phyloP scores from a whole-genome alignment of 1,140 invertebrate genomes.

The Calliopsis andreniformis region DNA sequence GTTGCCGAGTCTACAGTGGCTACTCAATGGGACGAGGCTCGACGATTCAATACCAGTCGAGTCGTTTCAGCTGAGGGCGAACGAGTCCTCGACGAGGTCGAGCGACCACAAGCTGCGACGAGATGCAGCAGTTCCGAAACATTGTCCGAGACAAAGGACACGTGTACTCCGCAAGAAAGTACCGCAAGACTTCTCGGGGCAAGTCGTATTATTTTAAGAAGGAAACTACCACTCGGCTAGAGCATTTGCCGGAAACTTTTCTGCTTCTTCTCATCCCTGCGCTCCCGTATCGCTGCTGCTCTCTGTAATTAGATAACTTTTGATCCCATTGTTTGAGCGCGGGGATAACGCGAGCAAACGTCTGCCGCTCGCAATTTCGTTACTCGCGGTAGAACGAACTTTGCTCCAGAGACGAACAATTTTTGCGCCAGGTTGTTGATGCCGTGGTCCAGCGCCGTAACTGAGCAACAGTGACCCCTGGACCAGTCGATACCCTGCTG shows the following conservation, averaged over 20 bases:
- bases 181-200: constrained; percentile 1
- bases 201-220: constrained; percentile 44
- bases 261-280: background rate
- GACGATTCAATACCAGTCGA: too few species aligned
- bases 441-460: too few species aligned
- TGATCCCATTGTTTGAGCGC: constrained; percentile 13
- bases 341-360: constrained; percentile 14
- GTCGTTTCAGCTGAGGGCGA: too few species aligned
- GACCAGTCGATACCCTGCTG: too few species aligned
- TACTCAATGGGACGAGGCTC: too few species aligned
- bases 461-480: too few species aligned
- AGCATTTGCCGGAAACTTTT: constrained; percentile 23
- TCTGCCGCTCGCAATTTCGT: constrained; percentile 20
- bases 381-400: background rate
- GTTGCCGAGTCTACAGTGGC: too few species aligned
- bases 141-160: constrained; percentile 1
- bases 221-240: constrained; percentile 16
- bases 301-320: constrained; percentile 42
- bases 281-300: background rate
- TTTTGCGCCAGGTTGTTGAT: too few species aligned
- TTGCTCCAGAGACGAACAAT: background rate
- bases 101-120: background rate
- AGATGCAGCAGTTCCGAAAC: background rate
- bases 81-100: background rate
- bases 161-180: constrained; percentile 31